Conservation (phyloP, 2,797 vertebrate genomes). For the Microcaecilia unicolor region DNA sequence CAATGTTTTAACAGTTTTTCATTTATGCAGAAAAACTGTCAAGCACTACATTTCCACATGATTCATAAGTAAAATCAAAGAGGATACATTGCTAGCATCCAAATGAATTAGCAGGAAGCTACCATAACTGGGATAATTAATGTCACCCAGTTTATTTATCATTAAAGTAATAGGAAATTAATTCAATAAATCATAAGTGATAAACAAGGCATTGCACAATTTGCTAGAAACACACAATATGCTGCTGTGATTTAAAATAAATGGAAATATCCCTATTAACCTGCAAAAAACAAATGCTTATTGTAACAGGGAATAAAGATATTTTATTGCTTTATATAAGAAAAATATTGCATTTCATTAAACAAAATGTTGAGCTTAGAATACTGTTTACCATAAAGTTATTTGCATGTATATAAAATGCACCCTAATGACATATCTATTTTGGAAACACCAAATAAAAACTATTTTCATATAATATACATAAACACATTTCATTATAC, state of each 20-base stretch:
- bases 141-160: too few relatives aligned
- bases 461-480: too few relatives aligned
- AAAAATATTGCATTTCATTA: background rate
- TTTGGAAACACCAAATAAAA: too few relatives aligned
- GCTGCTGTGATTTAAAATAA: background rate
- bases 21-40: background rate
- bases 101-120: too few relatives aligned
- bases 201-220: background rate
- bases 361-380: too few relatives aligned
- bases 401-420: too few relatives aligned
- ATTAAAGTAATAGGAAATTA: too few relatives aligned
- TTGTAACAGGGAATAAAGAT: accelerated
- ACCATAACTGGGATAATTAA: too few relatives aligned
- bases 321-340: background rate
- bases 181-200: background rate
- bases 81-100: too few relatives aligned
- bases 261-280: background rate
- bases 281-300: background rate
- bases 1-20: background rate
- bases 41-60: background rate
- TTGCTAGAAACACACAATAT: background rate
- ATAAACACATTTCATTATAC: too few relatives aligned
- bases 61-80: background rate
- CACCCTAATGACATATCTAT: too few relatives aligned
- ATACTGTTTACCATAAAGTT: too few relatives aligned